Percentiles rank a stretch among this genome's conserved stretches.
These are phyloP conservation scores for Pluvialis apricaria DNA, from an alignment of 2,113 vertebrate genomes.

Conservation along the genomic window DNA sequence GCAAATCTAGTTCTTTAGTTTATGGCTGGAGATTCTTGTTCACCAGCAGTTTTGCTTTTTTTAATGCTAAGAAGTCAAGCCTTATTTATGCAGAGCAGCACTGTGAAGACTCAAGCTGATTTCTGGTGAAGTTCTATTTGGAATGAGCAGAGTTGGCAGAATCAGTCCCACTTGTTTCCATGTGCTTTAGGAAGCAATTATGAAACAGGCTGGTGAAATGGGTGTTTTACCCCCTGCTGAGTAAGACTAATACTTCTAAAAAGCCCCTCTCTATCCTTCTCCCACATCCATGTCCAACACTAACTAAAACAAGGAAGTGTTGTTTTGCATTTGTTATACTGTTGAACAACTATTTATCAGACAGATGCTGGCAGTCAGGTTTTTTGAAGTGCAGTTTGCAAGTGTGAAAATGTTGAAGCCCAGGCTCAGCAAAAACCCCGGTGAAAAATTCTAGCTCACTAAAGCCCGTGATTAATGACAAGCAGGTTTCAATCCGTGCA, in stretches of 20 bases:
- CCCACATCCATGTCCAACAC: not conserved
- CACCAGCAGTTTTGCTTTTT: not conserved
- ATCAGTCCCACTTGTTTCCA: not conserved
- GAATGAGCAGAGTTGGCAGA: not conserved
- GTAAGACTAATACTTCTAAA: not conserved
- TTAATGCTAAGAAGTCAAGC: not conserved
- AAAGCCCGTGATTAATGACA: constrained; percentile 17
- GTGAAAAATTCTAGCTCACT: not conserved
- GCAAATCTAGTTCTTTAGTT: not conserved
- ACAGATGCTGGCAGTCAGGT: not conserved
- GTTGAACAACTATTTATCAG: constrained; percentile 3
- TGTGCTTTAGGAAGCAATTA: not conserved
- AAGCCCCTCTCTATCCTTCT: not conserved
- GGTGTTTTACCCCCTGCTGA: not conserved
- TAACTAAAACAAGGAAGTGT: not conserved
- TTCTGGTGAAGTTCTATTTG: not conserved
- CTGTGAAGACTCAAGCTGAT: not conserved
- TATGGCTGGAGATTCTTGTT: not conserved
- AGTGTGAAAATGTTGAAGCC: not conserved
- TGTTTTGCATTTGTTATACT: constrained; percentile 22
- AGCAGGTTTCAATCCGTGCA: constrained; percentile 9
- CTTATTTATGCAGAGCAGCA: not conserved
- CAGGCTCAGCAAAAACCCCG: not conserved
- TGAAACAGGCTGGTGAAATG: not conserved
- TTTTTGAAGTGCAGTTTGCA: not conserved